Evolutionary conservation across 2,113 vertebrate genomes (phyloP), one percentile per base, ranked within the genome.

Genomic region (Oreochromis niloticus): DNA sequence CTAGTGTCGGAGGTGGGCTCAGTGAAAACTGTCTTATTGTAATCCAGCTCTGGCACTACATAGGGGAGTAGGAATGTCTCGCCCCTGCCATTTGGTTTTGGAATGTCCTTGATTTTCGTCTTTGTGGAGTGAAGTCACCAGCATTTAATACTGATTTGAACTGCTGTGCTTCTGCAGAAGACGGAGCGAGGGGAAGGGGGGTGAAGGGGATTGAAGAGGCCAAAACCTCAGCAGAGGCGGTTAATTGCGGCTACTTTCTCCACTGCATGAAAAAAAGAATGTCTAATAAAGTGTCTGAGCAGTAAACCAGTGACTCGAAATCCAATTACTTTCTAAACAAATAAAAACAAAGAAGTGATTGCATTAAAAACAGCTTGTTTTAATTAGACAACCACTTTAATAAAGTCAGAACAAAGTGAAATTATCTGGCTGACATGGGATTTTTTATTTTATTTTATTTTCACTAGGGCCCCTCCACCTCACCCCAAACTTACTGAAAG

Each of bases 1-100:
- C 96, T 96, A 93, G 95, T 90, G 97, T 85, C 66, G 0, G n/a
- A 57, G 43, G 24, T 30, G 12, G 36, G 43, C 34, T 34, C 63
- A 4, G 17, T 14, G 61, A 41, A 50, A 34, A 2, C 59, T 3
- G 79, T 61, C 32, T 57, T 36, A 10, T 46, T 46, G 30, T 68
- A 6, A 16, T 32, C 24, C 50, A 22, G 78, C 80, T 81, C 61
- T 82, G 80, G 55, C 88, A 39, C 54, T 36, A 32, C 90, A 73
- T 32, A 81, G 54, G 61, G 81, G 81, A 61, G 87, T 54, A 86
- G 89, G 91, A 92, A 86, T 88, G 82, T 87, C 81, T 85, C 57
- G 6, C 32, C 43, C 30, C 55, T 68, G 63, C 84, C 82, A 16
- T 87, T 71, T 86, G 90, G 79, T 81, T 91, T 91, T 82, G 63